phyloP scores from a whole-genome alignment of 2,888 invertebrate species.

The Liposcelis brunnea region DNA sequence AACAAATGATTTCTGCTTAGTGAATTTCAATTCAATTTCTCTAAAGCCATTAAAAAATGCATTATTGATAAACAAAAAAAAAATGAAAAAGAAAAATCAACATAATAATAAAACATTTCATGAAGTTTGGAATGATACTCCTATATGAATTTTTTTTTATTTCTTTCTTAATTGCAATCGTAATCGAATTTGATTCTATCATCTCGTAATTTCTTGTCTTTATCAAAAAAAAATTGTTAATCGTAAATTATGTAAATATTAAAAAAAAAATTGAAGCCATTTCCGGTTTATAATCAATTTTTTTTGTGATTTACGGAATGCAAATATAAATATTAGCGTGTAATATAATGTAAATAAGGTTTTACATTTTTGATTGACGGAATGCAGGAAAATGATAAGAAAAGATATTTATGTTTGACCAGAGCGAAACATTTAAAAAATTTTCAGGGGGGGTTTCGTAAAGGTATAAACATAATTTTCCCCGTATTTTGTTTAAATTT shows the following conservation, averaged over 20 bases:
- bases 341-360: too few species aligned
- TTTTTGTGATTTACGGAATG: too few species aligned
- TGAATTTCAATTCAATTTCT: background rate
- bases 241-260: background rate
- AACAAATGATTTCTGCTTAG: background rate
- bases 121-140: background rate
- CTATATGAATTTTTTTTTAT: conserved; percentile 7
- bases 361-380: too few species aligned
- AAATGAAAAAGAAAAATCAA: background rate
- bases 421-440: too few species aligned
- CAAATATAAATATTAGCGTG: too few species aligned
- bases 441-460: too few species aligned
- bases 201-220: background rate
- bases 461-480: too few species aligned
- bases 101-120: conserved; percentile 5
- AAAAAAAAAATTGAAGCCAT: background rate
- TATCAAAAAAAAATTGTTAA: conserved; percentile 1
- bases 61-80: background rate
- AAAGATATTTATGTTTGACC: too few species aligned
- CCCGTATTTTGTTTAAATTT: too few species aligned
- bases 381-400: too few species aligned
- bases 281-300: too few species aligned
- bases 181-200: background rate
- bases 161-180: conserved; percentile 1
- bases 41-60: background rate